Evolutionary conservation across 2,113 vertebrate species (phyloP).

Genomic region (Otocyon megalotis): DNA sequence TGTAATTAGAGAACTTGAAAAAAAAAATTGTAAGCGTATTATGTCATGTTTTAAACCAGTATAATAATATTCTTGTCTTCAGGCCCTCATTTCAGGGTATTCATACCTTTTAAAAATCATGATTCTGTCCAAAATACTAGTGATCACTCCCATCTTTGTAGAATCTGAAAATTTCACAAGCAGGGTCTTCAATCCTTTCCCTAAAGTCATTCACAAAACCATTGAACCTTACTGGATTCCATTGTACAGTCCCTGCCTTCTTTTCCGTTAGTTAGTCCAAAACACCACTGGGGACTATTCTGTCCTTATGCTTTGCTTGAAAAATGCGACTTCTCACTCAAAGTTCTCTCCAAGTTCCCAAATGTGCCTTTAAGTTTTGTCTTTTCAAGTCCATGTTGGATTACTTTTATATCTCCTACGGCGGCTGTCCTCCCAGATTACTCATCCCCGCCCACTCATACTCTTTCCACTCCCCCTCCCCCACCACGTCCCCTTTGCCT

Average conservation of each 20-base stretch:
- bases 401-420: background rate
- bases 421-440: background rate
- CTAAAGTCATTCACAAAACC: background rate
- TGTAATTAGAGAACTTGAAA: background rate
- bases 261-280: background rate
- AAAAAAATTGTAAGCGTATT: background rate
- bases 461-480: background rate
- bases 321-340: background rate
- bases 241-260: rapidly evolving
- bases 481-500: no score
- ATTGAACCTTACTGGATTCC: background rate
- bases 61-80: background rate
- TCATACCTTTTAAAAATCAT: background rate
- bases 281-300: background rate
- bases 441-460: background rate
- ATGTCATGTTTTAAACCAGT: constrained; percentile 31
- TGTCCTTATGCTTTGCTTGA: background rate
- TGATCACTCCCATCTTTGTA: background rate
- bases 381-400: background rate
- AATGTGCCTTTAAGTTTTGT: background rate
- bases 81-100: background rate
- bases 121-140: background rate
- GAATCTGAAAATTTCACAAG: background rate
- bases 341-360: background rate
- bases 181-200: background rate